Percentiles rank a stretch among this genome's conserved stretches.
phyloP scores from a whole-genome alignment of 2,888 invertebrate genomes.

The Leptopterna dolabrata region DNA sequence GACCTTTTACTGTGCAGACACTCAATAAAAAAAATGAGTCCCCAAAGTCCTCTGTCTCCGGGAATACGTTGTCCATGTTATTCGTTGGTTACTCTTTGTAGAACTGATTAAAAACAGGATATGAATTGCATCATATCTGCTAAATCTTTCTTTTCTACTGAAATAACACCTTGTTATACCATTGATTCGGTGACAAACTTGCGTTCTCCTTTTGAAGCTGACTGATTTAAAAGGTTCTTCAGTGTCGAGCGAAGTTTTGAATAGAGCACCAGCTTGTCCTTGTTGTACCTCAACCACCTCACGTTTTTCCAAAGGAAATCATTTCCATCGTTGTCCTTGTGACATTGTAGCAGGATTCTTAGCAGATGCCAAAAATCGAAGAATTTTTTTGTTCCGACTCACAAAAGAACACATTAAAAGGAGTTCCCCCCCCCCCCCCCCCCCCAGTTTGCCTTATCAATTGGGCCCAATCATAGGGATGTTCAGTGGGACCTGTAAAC shows the following conservation, averaged over 20 bases:
- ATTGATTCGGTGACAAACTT: no score
- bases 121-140: neutral
- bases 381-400: neutral
- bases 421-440: no score
- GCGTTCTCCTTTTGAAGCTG: conserved; percentile 19
- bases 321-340: neutral
- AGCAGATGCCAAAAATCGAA: neutral
- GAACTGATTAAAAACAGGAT: neutral
- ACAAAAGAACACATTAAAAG: neutral
- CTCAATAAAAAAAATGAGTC: no score
- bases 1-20: no score
- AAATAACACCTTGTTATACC: conserved; percentile 3
- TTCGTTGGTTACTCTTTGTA: neutral
- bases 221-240: neutral
- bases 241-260: conserved; percentile 6
- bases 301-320: neutral
- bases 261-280: neutral
- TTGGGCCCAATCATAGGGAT: neutral
- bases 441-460: neutral
- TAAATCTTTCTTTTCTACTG: neutral
- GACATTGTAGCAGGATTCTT: neutral
- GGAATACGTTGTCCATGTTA: neutral
- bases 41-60: no score
- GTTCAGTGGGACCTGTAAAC: neutral
- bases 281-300: neutral